Evolutionary conservation across 2,113 vertebrate genomes (phyloP).

Genomic region (Microtus oregoni): DNA sequence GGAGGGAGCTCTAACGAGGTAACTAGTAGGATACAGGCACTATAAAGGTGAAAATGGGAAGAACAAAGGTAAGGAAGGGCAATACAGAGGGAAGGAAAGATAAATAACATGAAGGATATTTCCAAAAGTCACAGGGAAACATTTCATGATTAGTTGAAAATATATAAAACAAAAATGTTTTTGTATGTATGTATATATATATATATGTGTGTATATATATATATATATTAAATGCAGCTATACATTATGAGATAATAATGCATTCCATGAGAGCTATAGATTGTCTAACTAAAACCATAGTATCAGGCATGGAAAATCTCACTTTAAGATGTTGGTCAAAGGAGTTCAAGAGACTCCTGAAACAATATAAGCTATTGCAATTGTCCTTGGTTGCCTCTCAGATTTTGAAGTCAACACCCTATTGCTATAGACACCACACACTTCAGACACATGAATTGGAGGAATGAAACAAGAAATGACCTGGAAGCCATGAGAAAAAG

Average conservation of each 20-base stretch:
- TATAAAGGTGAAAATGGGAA: background rate
- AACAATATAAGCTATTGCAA: background rate
- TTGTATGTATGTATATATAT: background rate
- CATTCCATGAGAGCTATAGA: background rate
- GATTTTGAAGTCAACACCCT: background rate
- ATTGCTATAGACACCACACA: background rate
- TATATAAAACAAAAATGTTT: background rate
- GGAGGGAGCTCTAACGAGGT: background rate
- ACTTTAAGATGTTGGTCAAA: background rate
- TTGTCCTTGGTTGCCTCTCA: background rate
- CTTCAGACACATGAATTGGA: background rate
- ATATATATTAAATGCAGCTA: background rate
- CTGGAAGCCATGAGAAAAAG: background rate
- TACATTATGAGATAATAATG: background rate
- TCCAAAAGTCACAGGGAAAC: background rate
- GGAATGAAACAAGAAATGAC: background rate
- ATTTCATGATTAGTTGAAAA: background rate
- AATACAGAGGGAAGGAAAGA: background rate
- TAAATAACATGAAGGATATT: background rate
- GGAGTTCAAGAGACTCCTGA: background rate
- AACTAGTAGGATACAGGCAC: background rate
- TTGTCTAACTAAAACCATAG: background rate
- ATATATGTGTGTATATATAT: background rate
- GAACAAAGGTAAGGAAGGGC: background rate
- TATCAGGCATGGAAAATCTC: background rate